phyloP scores from a whole-genome alignment of 2,797 vertebrate species.

The Leuciscus waleckii region DNA sequence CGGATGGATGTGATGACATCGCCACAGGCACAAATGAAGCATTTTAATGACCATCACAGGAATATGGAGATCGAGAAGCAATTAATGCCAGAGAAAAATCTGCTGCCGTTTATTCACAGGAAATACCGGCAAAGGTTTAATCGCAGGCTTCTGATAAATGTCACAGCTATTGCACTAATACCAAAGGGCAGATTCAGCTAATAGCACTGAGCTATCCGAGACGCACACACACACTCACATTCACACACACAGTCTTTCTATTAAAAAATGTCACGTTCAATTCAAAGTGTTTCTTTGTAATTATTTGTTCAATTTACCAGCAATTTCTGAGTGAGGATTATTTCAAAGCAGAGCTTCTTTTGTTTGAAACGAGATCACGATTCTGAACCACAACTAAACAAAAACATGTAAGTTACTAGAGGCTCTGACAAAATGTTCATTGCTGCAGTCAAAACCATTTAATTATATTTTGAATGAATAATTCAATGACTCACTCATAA shows the following conservation, averaged over 20 bases:
- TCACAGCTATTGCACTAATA: not conserved
- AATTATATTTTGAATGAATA: too few relatives aligned
- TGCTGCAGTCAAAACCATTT: too few relatives aligned
- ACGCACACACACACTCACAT: not conserved
- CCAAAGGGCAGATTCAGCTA: not conserved
- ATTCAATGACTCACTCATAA: too few relatives aligned
- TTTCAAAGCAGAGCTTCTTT: too few relatives aligned
- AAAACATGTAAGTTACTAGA: not conserved
- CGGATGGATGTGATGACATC: conserved; percentile 5
- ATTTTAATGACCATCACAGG: not conserved
- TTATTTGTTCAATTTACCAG: too few relatives aligned
- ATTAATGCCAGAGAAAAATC: not conserved
- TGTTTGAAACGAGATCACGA: not conserved
- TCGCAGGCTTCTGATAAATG: not conserved
- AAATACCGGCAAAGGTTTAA: not conserved
- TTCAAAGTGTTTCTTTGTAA: too few relatives aligned
- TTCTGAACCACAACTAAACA: not conserved
- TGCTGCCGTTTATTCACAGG: not conserved
- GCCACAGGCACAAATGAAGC: not conserved
- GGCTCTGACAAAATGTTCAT: not conserved
- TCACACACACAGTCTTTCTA: not conserved
- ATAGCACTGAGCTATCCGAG: not conserved
- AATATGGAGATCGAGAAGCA: not conserved
- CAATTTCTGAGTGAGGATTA: too few relatives aligned
- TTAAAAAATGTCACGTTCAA: not conserved